Evolutionary conservation across 1,140 invertebrate genomes (phyloP).

Genomic region (Aleiodes sp.): DNA sequence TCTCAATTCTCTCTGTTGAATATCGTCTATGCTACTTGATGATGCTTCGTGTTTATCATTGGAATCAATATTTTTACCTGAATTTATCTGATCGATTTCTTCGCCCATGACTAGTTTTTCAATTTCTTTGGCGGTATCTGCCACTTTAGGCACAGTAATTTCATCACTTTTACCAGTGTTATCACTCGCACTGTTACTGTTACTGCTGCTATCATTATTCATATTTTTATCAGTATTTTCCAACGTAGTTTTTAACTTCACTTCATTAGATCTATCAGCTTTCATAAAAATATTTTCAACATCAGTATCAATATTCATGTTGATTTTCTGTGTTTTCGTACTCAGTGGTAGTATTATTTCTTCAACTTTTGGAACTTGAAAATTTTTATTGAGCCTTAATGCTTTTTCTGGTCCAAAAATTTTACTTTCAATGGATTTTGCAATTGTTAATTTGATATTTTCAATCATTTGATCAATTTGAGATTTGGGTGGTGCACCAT

Average conservation of each 20-base stretch:
- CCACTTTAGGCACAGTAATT: conserved; percentile 62
- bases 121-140: conserved; percentile 67
- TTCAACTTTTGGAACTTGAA: conserved; percentile 58
- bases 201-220: conserved; percentile 13
- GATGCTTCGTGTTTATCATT: background rate
- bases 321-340: conserved; percentile 53
- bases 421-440: conserved; percentile 59
- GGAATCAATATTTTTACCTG: conserved; percentile 7
- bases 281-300: conserved; percentile 49
- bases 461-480: conserved; percentile 64
- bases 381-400: conserved; percentile 52
- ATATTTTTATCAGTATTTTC: conserved; percentile 9
- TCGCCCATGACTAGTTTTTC: conserved; percentile 67
- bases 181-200: conserved; percentile 17
- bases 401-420: conserved; percentile 54
- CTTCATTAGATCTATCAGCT: conserved; percentile 50
- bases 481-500: conserved; percentile 46
- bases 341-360: conserved; percentile 57
- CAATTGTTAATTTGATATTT: conserved; percentile 59
- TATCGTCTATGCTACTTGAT: conserved; percentile 12
- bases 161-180: conserved; percentile 46
- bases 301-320: conserved; percentile 43
- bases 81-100: conserved; percentile 44
- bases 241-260: conserved; percentile 44
- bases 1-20: background rate